Evolutionary conservation across 1,140 invertebrate genomes (phyloP).

Genomic region (Temnothorax curvispinosus): DNA sequence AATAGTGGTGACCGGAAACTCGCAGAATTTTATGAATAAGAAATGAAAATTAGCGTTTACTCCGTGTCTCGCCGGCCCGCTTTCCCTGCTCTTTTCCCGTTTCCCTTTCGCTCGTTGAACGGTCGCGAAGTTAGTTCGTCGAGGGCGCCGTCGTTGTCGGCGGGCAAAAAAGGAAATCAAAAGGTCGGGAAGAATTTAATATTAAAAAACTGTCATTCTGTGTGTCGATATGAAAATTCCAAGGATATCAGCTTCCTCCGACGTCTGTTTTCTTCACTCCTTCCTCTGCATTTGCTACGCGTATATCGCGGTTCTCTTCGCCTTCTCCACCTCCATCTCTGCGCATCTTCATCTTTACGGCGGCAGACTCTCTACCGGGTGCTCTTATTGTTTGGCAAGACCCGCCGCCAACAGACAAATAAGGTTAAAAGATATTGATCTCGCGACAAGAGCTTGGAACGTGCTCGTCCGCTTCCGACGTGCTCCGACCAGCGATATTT

Average conservation of each 20-base stretch:
- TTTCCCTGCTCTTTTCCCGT: constrained; percentile 41
- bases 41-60: constrained; percentile 69
- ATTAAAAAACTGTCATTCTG: constrained; percentile 85
- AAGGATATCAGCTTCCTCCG: constrained; percentile 78
- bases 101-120: constrained; percentile 47
- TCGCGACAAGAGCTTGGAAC: constrained; percentile 37
- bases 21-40: constrained; percentile 52
- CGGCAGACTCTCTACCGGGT: constrained; percentile 60
- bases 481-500: constrained; percentile 26
- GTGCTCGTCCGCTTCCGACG: constrained; percentile 25
- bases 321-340: constrained; percentile 8
- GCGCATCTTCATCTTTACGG: constrained; percentile 41
- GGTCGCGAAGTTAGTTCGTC: constrained; percentile 56
- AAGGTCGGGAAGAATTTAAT: constrained; percentile 84
- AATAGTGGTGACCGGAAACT: constrained; percentile 25
- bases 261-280: constrained; percentile 72
- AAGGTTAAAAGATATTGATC: constrained; percentile 61
- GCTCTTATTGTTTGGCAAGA: constrained; percentile 66
- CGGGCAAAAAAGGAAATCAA: constrained; percentile 74
- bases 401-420: constrained; percentile 50
- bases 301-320: constrained; percentile 58
- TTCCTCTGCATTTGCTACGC: constrained; percentile 32
- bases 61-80: constrained; percentile 5
- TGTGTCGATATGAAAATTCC: constrained; percentile 86
- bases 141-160: constrained; percentile 48